Evolutionary conservation across 2,888 invertebrate species (phyloP).

Genomic region (Phengaris alcon): DNA sequence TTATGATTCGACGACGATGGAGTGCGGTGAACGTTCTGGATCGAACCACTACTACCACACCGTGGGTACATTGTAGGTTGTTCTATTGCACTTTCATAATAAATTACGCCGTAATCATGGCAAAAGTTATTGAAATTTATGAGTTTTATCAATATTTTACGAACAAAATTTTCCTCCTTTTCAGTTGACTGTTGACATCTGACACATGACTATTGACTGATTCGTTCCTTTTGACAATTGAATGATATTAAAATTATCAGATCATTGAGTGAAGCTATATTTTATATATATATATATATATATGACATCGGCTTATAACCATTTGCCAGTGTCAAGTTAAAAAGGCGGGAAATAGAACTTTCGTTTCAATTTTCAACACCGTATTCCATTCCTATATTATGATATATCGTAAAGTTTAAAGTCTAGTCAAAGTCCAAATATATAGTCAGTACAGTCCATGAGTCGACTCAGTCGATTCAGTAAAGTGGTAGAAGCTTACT

Average conservation of each 20-base stretch:
- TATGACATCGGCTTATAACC: no score
- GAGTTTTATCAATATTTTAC: background rate
- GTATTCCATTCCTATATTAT: no score
- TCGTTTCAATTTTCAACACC: no score
- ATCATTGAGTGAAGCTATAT: background rate
- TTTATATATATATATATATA: no score
- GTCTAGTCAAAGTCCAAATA: no score
- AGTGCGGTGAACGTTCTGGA: conserved; percentile 86
- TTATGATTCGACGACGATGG: conserved; percentile 90
- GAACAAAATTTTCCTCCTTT: background rate
- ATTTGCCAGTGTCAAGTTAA: no score
- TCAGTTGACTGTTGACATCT: conserved; percentile 10
- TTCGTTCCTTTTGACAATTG: background rate
- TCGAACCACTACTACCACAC: conserved; percentile 87
- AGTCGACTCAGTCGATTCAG: no score
- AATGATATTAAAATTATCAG: background rate
- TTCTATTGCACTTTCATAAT: conserved; percentile 2
- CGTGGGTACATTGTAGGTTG: conserved; percentile 79
- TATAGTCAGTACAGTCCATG: no score
- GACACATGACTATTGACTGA: background rate
- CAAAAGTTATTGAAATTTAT: background rate
- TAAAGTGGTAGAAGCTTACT: no score
- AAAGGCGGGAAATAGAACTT: no score
- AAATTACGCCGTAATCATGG: conserved; percentile 25
- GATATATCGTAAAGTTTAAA: no score